Conservation (phyloP, 2,797 vertebrate genomes). For the Neosilurus hyrtlii region DNA sequence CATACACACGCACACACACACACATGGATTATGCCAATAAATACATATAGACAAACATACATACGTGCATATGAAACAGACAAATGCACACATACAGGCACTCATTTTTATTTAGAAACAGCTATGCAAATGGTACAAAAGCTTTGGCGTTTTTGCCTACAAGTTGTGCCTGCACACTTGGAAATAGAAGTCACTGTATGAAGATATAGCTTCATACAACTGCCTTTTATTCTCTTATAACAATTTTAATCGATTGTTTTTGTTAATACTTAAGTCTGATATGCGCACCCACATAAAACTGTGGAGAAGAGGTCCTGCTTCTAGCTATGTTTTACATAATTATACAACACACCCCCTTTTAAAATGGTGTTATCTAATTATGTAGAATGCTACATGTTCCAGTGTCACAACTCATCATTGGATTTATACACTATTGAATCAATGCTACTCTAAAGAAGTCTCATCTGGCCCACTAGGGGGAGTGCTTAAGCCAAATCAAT, state of each 20-base stretch:
- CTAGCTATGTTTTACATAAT: slow-evolving; percentile 67
- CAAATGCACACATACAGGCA: slow-evolving; percentile 64
- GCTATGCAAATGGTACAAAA: slow-evolving; percentile 70
- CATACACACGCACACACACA: slow-evolving; percentile 59
- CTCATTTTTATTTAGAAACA: slow-evolving; percentile 66
- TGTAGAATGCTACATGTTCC: slow-evolving; percentile 61
- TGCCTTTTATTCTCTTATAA: slow-evolving; percentile 38
- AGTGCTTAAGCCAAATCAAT: slow-evolving; percentile 33
- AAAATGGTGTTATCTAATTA: slow-evolving; percentile 38
- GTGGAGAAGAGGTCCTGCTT: slow-evolving; percentile 66
- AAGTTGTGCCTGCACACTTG: slow-evolving; percentile 75
- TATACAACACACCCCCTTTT: slow-evolving; percentile 61
- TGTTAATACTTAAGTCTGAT: slow-evolving; percentile 29
- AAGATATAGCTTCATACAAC: slow-evolving; percentile 60
- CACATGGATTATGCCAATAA: background rate
- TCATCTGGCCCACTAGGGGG: slow-evolving; percentile 35
- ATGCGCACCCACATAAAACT: slow-evolving; percentile 85
- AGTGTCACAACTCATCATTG: slow-evolving; percentile 60
- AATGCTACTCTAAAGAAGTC: slow-evolving; percentile 50
- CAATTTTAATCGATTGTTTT: slow-evolving; percentile 58
- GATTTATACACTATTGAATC: slow-evolving; percentile 55
- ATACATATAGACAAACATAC: slow-evolving; percentile 62
- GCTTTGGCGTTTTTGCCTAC: slow-evolving; percentile 73
- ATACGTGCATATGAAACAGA: slow-evolving; percentile 58
- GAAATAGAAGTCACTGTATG: slow-evolving; percentile 61